Conservation (phyloP, 2,888 invertebrate genomes). For the Linyphia triangularis region DNA sequence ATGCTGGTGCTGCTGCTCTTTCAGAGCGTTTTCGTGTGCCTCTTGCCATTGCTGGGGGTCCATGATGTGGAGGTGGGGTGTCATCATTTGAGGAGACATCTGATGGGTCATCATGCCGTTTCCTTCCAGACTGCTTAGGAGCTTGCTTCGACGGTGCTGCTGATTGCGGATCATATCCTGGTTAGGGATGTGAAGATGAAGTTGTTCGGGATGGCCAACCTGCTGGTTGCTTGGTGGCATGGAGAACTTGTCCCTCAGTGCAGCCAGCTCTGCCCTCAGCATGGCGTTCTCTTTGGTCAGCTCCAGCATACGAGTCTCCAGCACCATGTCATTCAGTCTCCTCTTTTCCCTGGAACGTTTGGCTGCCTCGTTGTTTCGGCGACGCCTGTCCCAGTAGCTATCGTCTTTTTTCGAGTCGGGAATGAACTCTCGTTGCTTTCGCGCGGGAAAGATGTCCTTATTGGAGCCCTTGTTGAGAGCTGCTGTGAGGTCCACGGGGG, state of each 20-base stretch:
- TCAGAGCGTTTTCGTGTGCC: conserved; percentile 55
- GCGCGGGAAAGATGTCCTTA: conserved; percentile 78
- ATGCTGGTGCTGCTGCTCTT: conserved; percentile 43
- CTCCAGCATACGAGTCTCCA: conserved; percentile 95
- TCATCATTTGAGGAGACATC: conserved; percentile 46
- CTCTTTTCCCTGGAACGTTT: conserved; percentile 97
- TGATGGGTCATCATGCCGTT: conserved; percentile 25
- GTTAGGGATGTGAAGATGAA: conserved; percentile 82
- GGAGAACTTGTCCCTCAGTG: conserved; percentile 95
- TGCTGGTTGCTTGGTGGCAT: conserved; percentile 89
- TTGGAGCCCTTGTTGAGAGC: conserved; percentile 21
- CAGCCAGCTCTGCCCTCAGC: conserved; percentile 93
- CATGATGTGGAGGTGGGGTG: conserved; percentile 62
- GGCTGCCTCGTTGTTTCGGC: conserved; percentile 98
- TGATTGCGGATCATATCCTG: conserved; percentile 40
- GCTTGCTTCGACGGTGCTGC: conserved; percentile 67
- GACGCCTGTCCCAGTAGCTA: conserved; percentile 96
- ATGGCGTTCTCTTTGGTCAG: conserved; percentile 97
- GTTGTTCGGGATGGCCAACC: conserved; percentile 90
- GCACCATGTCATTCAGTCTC: conserved; percentile 96
- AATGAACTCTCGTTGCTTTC: conserved; percentile 97
- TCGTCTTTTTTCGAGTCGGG: conserved; percentile 98
- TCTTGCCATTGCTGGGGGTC: conserved; percentile 69
- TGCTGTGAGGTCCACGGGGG: conserved; percentile 67
- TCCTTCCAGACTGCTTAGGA: conserved; percentile 66